Evolutionary conservation across 2,113 vertebrate genomes (phyloP), one percentile per base, ranked within the genome.

Genomic region (pig (Sus scrofa)): DNA sequence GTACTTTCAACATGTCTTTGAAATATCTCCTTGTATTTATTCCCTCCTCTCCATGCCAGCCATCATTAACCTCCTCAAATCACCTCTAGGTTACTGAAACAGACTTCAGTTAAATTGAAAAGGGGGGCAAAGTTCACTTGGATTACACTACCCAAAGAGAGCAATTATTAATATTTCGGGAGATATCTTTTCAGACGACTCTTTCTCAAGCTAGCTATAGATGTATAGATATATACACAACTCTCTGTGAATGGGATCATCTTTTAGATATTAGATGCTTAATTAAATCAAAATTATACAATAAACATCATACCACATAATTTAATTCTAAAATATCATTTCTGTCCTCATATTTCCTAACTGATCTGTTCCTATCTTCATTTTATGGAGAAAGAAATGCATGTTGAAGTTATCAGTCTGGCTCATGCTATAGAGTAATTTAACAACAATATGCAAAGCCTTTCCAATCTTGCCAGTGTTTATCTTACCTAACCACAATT

Each of bases 251-350:
- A 74, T 50, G n/a, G 14, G 54, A 60, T n/a, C 27, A 34, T 56
- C 56, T 62, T 88, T 85, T 75, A 85, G 71, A 89, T 34, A 39
- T 75, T 93, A n/a, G n/a, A n/a, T 71, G 14, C 8, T 89, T 83
- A 19, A 54, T 68, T 89, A 26, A 56, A 37, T 52, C 16, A 86
- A 81, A 22, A 82, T 32, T 86, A 85, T 56, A 89, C 3, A 89
- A 89, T 52, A 94, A 84, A 91, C n/a, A 63, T 14, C 20, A 58
- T 22, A 70, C 16, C 34, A 56, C 15, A 77, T 60, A 70, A 87
- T 89, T 94, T 95, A 82, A 71, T 88, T 93, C 54, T 84, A 83
- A 95, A 96, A 63, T 83, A 54, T 19, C n/a, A 68, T 74, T 85
- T 93, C 54, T 74, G 13, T 68, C 44, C 32, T n/a, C 68, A 19